Evolutionary conservation across 1,140 invertebrate genomes (phyloP).

Genomic region (Zaprionus davidi): DNA sequence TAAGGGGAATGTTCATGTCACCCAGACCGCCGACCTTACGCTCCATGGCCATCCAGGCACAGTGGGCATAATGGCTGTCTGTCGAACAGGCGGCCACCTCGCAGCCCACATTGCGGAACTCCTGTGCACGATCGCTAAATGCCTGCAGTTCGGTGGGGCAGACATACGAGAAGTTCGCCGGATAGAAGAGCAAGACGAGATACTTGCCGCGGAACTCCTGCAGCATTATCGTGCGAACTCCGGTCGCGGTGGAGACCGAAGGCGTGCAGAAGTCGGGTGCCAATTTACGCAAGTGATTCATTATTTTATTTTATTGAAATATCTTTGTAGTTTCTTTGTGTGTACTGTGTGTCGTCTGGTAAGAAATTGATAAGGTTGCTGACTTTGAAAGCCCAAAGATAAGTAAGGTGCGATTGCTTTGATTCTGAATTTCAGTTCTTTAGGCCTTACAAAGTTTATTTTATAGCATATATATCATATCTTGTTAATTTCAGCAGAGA

Average conservation of each 20-base stretch:
- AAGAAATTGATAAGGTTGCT: not conserved
- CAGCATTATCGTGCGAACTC: conserved; percentile 94
- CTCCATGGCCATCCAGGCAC: conserved; percentile 97
- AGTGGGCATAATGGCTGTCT: conserved; percentile 95
- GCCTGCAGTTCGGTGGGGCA: conserved; percentile 98
- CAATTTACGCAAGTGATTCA: conserved; percentile 36
- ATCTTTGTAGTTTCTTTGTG: not conserved
- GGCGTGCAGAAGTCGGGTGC: conserved; percentile 93
- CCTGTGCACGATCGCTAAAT: conserved; percentile 93
- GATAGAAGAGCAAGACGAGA: conserved; percentile 98
- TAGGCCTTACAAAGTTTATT: not conserved
- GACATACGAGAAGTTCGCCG: conserved; percentile 97
- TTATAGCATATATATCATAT: too few species aligned
- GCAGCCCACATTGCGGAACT: conserved; percentile 93
- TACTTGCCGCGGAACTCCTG: conserved; percentile 97
- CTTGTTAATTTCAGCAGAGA: too few species aligned
- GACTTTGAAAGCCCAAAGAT: not conserved
- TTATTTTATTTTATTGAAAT: conserved; percentile 5
- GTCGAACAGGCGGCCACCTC: conserved; percentile 94
- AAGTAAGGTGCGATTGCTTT: not conserved
- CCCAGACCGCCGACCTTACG: conserved; percentile 97
- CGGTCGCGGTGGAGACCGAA: conserved; percentile 94
- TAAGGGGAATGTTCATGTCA: conserved; percentile 96
- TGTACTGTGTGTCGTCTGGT: not conserved
- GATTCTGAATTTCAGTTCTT: not conserved